A percentile compares a stretch with the other conserved stretches of the same genome.
These are phyloP conservation scores for Agapostemon virescens DNA, from an alignment of 2,888 invertebrate genomes.

Conservation along the genomic window DNA sequence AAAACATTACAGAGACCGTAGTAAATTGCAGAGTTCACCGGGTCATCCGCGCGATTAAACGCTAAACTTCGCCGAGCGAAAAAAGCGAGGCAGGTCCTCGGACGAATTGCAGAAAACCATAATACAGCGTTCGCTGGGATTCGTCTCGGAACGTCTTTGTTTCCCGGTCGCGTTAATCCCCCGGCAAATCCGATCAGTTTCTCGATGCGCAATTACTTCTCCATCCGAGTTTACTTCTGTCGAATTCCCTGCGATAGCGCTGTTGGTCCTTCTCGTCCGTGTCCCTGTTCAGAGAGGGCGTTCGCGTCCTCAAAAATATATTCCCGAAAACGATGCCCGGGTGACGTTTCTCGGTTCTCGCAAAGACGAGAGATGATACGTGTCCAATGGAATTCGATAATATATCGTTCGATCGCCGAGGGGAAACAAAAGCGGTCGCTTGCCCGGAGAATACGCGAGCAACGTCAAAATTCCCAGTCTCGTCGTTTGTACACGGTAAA, in stretches of 20 bases:
- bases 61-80: too few relatives aligned
- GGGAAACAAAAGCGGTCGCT: slow-evolving; percentile 39
- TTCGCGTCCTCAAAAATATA: neutral
- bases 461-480: slow-evolving; percentile 56
- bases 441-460: neutral
- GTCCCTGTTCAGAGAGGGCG: neutral
- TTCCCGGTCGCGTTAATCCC: too few relatives aligned
- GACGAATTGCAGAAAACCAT: too few relatives aligned
- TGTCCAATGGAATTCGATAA: slow-evolving; percentile 22
- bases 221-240: neutral
- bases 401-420: slow-evolving; percentile 10
- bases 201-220: neutral
- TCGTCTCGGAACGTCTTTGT: too few relatives aligned
- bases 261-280: neutral
- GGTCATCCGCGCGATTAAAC: too few relatives aligned
- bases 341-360: too few relatives aligned
- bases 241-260: neutral
- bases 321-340: neutral
- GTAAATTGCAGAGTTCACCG: too few relatives aligned
- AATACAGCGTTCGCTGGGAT: too few relatives aligned
- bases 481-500: slow-evolving; percentile 17
- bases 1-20: too few relatives aligned
- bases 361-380: too few relatives aligned
- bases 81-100: too few relatives aligned
- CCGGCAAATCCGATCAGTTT: neutral